Conservation (phyloP, 2,888 invertebrate species). For the Gasteruption jaculator region DNA sequence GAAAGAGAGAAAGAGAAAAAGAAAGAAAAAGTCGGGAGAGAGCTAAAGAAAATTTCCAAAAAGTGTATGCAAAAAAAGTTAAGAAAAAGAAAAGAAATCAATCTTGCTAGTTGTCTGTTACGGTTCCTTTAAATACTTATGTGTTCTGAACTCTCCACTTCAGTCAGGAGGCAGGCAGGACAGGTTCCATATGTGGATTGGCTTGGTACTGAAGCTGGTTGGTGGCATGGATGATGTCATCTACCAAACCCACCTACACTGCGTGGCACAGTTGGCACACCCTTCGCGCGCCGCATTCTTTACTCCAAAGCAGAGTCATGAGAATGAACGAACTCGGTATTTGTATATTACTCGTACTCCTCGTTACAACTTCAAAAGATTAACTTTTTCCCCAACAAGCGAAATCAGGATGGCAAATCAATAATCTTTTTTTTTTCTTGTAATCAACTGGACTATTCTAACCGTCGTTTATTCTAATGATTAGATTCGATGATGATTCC, state of each 20-base stretch:
- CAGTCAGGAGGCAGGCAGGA: conserved; percentile 52
- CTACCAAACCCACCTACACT: conserved; percentile 51
- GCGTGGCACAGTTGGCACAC: conserved; percentile 51
- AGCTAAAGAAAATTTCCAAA: conserved; percentile 38
- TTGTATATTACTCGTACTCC: conserved; percentile 53
- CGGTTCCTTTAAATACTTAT: conserved; percentile 50
- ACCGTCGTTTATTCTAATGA: too few relatives aligned
- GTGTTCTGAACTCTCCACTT: conserved; percentile 53
- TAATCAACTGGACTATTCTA: too few relatives aligned
- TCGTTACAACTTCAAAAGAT: conserved; percentile 50
- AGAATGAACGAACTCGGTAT: conserved; percentile 53
- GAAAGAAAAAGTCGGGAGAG: conserved; percentile 34
- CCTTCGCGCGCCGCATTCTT: conserved; percentile 52
- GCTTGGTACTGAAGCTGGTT: conserved; percentile 50
- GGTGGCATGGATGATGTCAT: conserved; percentile 51
- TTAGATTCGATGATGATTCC: too few relatives aligned
- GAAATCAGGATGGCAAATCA: not conserved
- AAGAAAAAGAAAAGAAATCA: too few relatives aligned
- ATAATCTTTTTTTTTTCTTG: too few relatives aligned
- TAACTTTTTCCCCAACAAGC: conserved; percentile 38
- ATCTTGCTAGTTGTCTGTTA: conserved; percentile 46
- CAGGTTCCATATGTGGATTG: conserved; percentile 51
- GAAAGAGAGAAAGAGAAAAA: too few relatives aligned
- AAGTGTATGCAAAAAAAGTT: too few relatives aligned
- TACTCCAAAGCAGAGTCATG: conserved; percentile 53